These are phyloP conservation scores for Ameiurus melas DNA, from an alignment of 2,113 vertebrate species.

Conservation along the genomic window DNA sequence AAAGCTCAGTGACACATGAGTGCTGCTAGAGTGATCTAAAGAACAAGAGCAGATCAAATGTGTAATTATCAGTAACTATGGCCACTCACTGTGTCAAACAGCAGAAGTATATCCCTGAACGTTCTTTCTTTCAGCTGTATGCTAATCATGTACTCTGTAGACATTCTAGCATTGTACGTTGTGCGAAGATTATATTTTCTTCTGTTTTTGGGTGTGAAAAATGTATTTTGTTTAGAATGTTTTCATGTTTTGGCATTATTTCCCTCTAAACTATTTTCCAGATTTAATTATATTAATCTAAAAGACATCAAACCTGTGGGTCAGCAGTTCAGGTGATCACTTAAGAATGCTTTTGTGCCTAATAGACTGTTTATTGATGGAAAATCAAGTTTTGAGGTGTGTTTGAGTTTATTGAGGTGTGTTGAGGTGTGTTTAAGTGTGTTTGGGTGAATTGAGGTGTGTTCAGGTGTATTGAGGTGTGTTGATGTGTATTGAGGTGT, in stretches of 20 bases:
- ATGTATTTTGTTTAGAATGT: background rate
- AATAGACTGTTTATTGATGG: background rate
- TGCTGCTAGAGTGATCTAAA: background rate
- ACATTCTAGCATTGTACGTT: too few species aligned
- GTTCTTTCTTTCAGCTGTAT: background rate
- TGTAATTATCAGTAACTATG: background rate
- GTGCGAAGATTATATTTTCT: too few species aligned
- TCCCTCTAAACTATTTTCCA: background rate
- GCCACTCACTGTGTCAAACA: background rate
- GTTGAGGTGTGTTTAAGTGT: background rate
- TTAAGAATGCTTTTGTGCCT: background rate
- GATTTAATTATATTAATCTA: background rate
- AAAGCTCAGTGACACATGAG: background rate
- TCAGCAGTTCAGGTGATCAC: background rate
- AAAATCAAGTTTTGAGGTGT: too few species aligned
- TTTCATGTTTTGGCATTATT: background rate
- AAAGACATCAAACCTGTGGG: background rate
- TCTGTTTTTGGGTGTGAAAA: too few species aligned
- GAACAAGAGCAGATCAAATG: background rate
- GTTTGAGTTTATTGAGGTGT: too few species aligned
- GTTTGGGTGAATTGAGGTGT: background rate
- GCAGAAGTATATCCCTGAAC: background rate
- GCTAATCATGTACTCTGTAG: background rate
- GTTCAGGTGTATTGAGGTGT: rapidly evolving
- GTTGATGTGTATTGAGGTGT: background rate